These are phyloP conservation scores for Cetoscarus ocellatus DNA, from an alignment of 2,797 vertebrate genomes.

Conservation along the genomic window DNA sequence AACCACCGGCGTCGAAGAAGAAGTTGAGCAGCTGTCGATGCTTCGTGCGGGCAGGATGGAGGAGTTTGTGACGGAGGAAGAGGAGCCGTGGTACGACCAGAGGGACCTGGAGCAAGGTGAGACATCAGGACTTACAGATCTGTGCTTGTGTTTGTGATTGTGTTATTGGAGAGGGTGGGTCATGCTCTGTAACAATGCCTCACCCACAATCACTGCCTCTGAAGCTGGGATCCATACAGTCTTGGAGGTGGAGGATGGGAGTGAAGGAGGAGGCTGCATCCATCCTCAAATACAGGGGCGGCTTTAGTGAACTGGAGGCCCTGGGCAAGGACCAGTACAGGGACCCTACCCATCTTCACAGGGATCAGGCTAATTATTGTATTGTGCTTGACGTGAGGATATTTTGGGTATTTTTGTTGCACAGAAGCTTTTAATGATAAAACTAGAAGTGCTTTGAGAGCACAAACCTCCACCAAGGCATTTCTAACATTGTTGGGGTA, in stretches of 20 bases:
- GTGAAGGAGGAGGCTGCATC: slow-evolving; percentile 1
- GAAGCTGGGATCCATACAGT: background rate
- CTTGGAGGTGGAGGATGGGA: slow-evolving; percentile 3
- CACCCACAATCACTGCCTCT: background rate
- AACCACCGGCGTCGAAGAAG: slow-evolving; percentile 17
- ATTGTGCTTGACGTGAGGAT: no score
- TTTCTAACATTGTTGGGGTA: no score
- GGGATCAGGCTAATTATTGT: no score
- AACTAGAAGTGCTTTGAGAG: no score
- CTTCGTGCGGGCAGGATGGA: slow-evolving; percentile 93
- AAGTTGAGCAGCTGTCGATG: slow-evolving; percentile 68
- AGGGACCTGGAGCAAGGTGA: slow-evolving; percentile 97
- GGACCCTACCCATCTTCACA: no score
- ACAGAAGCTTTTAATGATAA: no score
- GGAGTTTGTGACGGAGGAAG: slow-evolving; percentile 94
- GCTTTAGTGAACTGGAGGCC: no score
- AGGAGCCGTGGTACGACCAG: slow-evolving; percentile 97
- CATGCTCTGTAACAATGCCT: slow-evolving; percentile 3
- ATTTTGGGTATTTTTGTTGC: no score
- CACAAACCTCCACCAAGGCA: no score
- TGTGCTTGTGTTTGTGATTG: background rate
- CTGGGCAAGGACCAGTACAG: no score
- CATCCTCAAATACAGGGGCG: background rate
- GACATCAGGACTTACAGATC: slow-evolving; percentile 6
- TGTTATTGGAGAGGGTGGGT: background rate